Base-by-base conservation (phyloP, 1,140 invertebrate genomes). In the Platyscapa corneri region DNA sequence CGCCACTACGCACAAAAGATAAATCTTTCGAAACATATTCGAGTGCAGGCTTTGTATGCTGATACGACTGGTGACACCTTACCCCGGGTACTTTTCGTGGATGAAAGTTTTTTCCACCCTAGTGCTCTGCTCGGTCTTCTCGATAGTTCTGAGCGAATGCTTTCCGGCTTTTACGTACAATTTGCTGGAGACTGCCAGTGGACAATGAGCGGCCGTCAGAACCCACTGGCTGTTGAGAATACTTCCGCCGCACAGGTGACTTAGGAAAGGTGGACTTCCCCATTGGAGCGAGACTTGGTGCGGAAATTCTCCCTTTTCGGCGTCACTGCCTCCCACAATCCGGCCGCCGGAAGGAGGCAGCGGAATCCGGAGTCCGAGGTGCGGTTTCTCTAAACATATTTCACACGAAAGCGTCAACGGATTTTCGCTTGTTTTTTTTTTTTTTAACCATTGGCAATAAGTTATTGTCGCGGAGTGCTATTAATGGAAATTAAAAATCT, bases 21-120 rank as follows among this genome's bases (percentile, higher is more conserved):
- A n/a, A n/a, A n/a, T n/a, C n/a, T n/a, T n/a, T n/a, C n/a, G n/a
- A n/a, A n/a, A n/a, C n/a, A n/a, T n/a, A n/a, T n/a, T n/a, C n/a
- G n/a, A n/a, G n/a, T n/a, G n/a, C n/a, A n/a, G n/a, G n/a, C n/a
- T n/a, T n/a, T n/a, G n/a, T n/a, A n/a, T n/a, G n/a, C n/a, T n/a
- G n/a, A n/a, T n/a, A n/a, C n/a, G n/a, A n/a, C n/a, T n/a, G n/a
- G n/a, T n/a, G n/a, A 79, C 6, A 60, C 12, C 86, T 91, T 89
- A 94, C 93, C 94, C 93, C 30, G 76, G n/a, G 87, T 94, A 95
- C 3, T 90, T 82, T 34, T 94, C 90, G 86, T 96, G 95, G 0
- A 94, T 86, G 64, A 92, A 90, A 30, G 87, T 89, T 14, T 92
- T 88, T 0, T 87, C 87, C 2, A 95, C 92, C 27, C 75, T 7